Evolutionary conservation across 1,140 invertebrate genomes (phyloP), one percentile per base, ranked within the genome.

Genomic region (Nixonia krombeini): DNA sequence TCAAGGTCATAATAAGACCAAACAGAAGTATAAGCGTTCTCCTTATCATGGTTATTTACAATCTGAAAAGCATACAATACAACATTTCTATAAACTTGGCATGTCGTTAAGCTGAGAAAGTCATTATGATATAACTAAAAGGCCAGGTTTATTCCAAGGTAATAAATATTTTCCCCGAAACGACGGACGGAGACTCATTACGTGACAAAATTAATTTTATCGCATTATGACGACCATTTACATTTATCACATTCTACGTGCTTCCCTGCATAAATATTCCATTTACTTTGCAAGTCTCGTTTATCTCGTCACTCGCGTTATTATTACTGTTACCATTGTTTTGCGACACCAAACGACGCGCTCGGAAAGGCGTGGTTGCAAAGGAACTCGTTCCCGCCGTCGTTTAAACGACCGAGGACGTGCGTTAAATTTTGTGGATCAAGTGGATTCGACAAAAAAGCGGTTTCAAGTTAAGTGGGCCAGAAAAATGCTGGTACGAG

Each of bases 1-100:
- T 45, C 2, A 61, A 31, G 28, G 13, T 10, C 33, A 68, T 18
- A 26, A 57, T 10, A 12, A 46, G 10, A 15, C 35, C 31, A 5
- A 53, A 38, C 33, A 67, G 15, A 33, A 67, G 9, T 21, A 42
- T 17, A 7, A 56, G 12, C 33, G 26, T 50, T 31, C 29, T 40
- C 25, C 23, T 61, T 9, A 40, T 31, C 64, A 58, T 67, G 18
- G 45, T 65, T 66, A 49, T 59, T 55, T 59, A 52, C 55, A 59
- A 55, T n/a, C 63, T 66, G 50, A 0, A 66, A 66, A 35, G 41
- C 2, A 41, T 6, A 18, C 35, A 33, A 4, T 33, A 33, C n/a
- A n/a, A n/a, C n/a, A n/a, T n/a, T n/a, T n/a, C n/a, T n/a, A n/a
- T n/a, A n/a, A n/a, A n/a, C n/a, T n/a, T n/a, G n/a, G n/a, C n/a